Evolutionary conservation across 2,797 vertebrate species (phyloP).

Genomic region (Nothura maculosa): DNA sequence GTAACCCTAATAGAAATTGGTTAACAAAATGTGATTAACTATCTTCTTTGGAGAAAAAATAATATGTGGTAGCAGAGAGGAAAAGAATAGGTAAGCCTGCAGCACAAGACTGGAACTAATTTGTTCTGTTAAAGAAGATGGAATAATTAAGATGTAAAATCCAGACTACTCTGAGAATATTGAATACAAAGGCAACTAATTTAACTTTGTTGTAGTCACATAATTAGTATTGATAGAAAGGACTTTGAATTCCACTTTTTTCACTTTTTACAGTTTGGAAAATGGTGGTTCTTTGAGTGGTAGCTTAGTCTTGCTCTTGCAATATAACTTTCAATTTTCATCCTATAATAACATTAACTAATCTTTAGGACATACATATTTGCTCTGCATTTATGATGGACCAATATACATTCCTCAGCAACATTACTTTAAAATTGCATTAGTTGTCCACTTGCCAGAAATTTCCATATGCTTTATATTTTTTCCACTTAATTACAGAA

Average conservation of each 20-base stretch:
- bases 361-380: background rate
- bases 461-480: background rate
- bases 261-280: background rate
- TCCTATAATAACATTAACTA: background rate
- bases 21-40: conserved; percentile 20
- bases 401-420: background rate
- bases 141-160: conserved; percentile 23
- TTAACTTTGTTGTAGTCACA: background rate
- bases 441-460: background rate
- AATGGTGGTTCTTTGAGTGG: background rate
- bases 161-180: background rate
- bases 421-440: background rate
- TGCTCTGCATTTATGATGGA: background rate
- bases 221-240: conserved; percentile 33
- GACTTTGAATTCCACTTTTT: background rate
- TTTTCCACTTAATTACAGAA: background rate
- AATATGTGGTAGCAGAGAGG: background rate
- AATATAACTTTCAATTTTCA: background rate
- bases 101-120: background rate
- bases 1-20: background rate
- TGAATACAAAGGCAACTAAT: conserved; percentile 4
- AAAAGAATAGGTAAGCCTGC: background rate
- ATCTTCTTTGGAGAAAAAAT: background rate
- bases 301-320: background rate
- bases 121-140: conserved; percentile 38